Evolutionary conservation across 2,797 vertebrate genomes (phyloP).

Genomic region (Xerus rutilus): DNA sequence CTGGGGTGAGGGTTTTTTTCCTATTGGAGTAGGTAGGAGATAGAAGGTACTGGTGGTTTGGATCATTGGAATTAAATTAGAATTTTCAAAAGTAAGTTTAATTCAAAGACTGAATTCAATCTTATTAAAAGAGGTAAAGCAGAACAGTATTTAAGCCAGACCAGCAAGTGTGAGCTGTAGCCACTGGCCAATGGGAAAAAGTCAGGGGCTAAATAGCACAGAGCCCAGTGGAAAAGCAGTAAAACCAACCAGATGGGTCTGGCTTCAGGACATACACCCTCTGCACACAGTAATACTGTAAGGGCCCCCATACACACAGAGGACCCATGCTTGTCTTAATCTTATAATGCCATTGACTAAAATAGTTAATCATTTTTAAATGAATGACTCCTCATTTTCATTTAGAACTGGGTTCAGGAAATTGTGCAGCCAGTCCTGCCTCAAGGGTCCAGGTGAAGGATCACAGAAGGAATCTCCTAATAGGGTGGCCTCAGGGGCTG

Average conservation of each 20-base stretch:
- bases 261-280: not conserved
- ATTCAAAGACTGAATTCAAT: not conserved
- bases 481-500: not conserved
- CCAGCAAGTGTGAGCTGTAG: not conserved
- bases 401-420: not conserved
- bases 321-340: not conserved
- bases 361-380: not conserved
- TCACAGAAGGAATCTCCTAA: not conserved
- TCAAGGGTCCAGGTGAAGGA: not conserved
- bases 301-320: not conserved
- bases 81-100: not conserved
- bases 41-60: not conserved
- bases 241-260: not conserved
- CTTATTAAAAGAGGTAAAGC: not conserved
- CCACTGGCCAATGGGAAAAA: not conserved
- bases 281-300: fast-evolving
- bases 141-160: not conserved
- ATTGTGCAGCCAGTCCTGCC: not conserved
- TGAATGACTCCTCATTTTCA: not conserved
- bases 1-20: not conserved
- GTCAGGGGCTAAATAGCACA: not conserved
- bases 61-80: not conserved
- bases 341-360: not conserved
- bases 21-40: not conserved
- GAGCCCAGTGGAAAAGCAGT: not conserved